A percentile compares a stretch with the other conserved stretches of the same genome.
These are phyloP conservation scores for Apodemus agrarius DNA, from an alignment of 2,797 vertebrate genomes.

Conservation along the genomic window DNA sequence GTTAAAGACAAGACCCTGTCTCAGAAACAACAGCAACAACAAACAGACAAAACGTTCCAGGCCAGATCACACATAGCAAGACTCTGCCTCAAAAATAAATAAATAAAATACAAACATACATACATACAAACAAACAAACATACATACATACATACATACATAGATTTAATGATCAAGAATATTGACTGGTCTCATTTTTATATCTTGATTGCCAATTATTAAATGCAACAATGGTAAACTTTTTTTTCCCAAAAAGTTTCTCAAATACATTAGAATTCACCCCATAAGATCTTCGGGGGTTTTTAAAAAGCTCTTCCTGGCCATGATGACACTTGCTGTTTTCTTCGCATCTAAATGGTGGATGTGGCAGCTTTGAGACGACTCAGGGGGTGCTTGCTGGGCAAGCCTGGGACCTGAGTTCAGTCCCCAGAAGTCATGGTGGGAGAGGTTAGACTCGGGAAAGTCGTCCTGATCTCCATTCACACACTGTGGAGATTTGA, in stretches of 20 bases:
- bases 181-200: not conserved
- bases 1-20: not conserved
- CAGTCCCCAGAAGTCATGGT: not conserved
- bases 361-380: not conserved
- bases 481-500: not conserved
- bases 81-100: not conserved
- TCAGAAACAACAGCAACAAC: not conserved
- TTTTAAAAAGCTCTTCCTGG: slow-evolving; percentile 39
- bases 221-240: not conserved
- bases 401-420: not conserved
- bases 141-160: not conserved
- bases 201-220: slow-evolving; percentile 18
- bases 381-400: not conserved
- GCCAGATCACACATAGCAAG: not conserved
- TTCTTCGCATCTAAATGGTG: not conserved
- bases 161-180: not conserved
- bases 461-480: not conserved
- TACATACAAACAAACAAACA: too few relatives aligned
- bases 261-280: slow-evolving; percentile 37
- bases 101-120: too few relatives aligned
- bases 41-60: not conserved
- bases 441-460: not conserved
- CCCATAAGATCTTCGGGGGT: not conserved
- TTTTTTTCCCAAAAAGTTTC: slow-evolving; percentile 31
- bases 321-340: not conserved